These are phyloP conservation scores for Eueides isabella DNA, from an alignment of 1,140 invertebrate species.

Conservation along the genomic window DNA sequence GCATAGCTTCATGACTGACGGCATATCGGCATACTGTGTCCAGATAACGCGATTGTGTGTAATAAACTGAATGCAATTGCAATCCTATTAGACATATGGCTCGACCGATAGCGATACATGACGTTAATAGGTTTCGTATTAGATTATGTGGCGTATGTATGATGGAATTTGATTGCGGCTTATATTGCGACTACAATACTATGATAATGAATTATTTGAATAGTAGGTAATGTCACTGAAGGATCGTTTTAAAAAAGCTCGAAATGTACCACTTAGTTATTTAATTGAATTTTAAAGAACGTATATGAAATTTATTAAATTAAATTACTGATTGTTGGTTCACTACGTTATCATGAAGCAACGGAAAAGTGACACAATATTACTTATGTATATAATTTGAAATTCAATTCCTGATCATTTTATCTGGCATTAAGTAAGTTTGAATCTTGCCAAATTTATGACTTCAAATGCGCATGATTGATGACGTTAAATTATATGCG, in stretches of 20 bases:
- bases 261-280: not conserved
- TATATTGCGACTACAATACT: not conserved
- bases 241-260: not conserved
- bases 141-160: slow-evolving; percentile 46
- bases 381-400: no score
- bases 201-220: not conserved
- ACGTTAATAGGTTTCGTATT: slow-evolving; percentile 50
- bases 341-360: no score
- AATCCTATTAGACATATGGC: slow-evolving; percentile 59
- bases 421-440: no score
- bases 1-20: slow-evolving; percentile 41
- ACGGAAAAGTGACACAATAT: no score
- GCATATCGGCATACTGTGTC: slow-evolving; percentile 28
- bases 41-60: slow-evolving; percentile 50
- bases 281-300: not conserved
- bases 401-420: no score
- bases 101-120: slow-evolving; percentile 51
- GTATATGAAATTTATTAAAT: no score
- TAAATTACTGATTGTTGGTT: no score
- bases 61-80: slow-evolving; percentile 55
- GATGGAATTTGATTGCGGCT: not conserved
- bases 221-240: not conserved
- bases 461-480: no score
- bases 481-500: no score
- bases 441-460: no score